phyloP scores from a whole-genome alignment of 2,113 vertebrate genomes.

The Rhynchomys soricoides region DNA sequence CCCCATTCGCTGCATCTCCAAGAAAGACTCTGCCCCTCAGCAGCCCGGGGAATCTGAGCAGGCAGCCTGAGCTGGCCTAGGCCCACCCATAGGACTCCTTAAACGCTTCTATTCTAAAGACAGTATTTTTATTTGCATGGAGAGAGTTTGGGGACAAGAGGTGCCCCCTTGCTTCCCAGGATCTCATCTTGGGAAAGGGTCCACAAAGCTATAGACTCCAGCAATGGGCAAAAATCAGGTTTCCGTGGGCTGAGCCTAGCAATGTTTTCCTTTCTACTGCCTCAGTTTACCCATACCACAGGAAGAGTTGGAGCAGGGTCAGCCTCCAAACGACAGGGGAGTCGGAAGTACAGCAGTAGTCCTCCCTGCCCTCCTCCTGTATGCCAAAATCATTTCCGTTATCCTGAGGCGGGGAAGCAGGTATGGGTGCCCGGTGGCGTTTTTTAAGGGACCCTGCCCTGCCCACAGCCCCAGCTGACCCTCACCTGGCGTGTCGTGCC shows the following conservation, averaged over 20 bases:
- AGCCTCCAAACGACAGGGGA: neutral
- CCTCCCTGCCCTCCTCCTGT: neutral
- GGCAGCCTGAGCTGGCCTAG: neutral
- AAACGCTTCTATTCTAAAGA: neutral
- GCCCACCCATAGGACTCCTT: neutral
- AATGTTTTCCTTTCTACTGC: neutral
- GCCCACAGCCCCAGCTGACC: constrained; percentile 1
- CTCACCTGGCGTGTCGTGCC: neutral
- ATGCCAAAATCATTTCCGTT: constrained; percentile 78
- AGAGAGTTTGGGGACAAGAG: too few relatives aligned
- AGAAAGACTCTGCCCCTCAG: neutral
- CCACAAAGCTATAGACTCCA: neutral
- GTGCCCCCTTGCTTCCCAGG: neutral
- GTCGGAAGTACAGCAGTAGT: too few relatives aligned
- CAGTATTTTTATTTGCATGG: neutral
- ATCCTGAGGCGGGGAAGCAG: constrained; percentile 36
- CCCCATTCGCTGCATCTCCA: neutral
- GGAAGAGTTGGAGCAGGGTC: neutral
- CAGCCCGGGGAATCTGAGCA: neutral
- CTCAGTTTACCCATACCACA: constrained; percentile 25
- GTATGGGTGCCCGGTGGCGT: neutral
- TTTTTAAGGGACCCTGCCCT: neutral
- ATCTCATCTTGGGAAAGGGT: neutral
- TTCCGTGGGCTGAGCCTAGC: neutral
- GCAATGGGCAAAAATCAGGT: neutral